phyloP scores from a whole-genome alignment of 2,113 vertebrate species.

The Hyla sarda region DNA sequence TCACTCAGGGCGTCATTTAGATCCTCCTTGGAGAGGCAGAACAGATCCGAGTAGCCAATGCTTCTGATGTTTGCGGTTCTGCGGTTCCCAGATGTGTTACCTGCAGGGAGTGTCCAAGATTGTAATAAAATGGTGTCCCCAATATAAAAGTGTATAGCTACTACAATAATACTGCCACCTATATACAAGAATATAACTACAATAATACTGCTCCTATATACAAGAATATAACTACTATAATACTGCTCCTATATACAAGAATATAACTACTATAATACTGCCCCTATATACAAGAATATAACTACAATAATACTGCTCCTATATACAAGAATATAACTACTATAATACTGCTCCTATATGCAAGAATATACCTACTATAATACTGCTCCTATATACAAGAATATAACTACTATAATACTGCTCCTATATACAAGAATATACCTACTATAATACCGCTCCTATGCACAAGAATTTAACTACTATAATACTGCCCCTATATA shows the following conservation, averaged over 20 bases:
- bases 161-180: background rate
- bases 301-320: background rate
- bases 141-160: background rate
- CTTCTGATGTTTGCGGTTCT: slow-evolving; percentile 93
- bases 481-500: slow-evolving; percentile 6
- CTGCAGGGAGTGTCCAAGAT: slow-evolving; percentile 71
- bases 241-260: slow-evolving; percentile 4
- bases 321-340: no score
- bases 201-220: slow-evolving; percentile 5
- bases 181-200: slow-evolving; percentile 4
- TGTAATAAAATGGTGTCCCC: no score
- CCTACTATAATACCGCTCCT: slow-evolving; percentile 14
- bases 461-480: slow-evolving; percentile 14
- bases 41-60: slow-evolving; percentile 90
- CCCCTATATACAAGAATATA: background rate
- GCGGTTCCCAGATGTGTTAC: slow-evolving; percentile 89
- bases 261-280: background rate
- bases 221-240: slow-evolving; percentile 18
- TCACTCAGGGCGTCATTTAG: slow-evolving; percentile 82
- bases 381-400: slow-evolving; percentile 13
- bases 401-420: slow-evolving; percentile 22
- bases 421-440: slow-evolving; percentile 15
- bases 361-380: slow-evolving; percentile 19
- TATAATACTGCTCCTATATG: background rate
- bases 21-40: slow-evolving; percentile 91